Conservation (phyloP, 1,140 invertebrate species). For the Oppia nitens region DNA sequence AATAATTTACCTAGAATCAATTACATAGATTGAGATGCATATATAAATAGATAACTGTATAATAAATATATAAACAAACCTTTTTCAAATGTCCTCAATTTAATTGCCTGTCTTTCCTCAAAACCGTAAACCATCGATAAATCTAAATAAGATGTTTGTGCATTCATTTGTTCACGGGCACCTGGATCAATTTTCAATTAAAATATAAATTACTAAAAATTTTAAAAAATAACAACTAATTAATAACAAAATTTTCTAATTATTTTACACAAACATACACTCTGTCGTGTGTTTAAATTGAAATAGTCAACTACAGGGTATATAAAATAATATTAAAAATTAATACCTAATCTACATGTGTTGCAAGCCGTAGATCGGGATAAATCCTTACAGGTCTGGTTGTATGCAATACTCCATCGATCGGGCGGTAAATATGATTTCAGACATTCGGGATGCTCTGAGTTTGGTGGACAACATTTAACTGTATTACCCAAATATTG, state of each 20-base stretch:
- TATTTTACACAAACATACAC: constrained; percentile 22
- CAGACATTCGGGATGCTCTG: no score
- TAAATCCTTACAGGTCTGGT: constrained; percentile 27
- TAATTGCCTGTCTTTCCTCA: constrained; percentile 22
- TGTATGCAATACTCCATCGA: no score
- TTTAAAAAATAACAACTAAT: no score
- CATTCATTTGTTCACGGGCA: constrained; percentile 46
- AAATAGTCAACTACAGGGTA: no score
- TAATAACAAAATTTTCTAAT: no score
- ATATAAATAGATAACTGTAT: not conserved
- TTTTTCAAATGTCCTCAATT: constrained; percentile 23
- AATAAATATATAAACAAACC: no score
- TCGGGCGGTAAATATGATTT: no score
- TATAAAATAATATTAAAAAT: no score
- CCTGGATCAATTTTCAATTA: constrained; percentile 24
- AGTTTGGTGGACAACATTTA: no score
- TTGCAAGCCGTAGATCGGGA: constrained; percentile 23
- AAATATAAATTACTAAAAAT: no score
- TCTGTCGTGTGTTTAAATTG: no score
- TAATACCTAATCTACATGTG: constrained; percentile 20
- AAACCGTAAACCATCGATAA: constrained; percentile 52
- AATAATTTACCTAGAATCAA: no score
- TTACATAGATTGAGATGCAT: not conserved
- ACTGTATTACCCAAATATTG: constrained; percentile 31
- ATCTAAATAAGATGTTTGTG: constrained; percentile 53